Evolutionary conservation across 2,888 invertebrate genomes (phyloP).

Genomic region (Meta bourneti): DNA sequence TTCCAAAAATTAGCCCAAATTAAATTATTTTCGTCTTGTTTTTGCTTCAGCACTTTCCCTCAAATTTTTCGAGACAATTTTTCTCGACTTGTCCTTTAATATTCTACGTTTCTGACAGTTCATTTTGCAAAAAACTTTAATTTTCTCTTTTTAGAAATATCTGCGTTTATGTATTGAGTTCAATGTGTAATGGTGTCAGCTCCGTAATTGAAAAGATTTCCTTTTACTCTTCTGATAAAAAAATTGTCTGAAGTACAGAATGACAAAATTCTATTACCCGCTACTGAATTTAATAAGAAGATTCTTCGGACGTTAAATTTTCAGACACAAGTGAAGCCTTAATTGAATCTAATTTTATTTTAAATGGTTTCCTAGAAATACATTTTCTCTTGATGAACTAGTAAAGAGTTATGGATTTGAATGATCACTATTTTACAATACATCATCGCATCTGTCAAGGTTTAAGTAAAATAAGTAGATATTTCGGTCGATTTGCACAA

Average conservation of each 20-base stretch:
- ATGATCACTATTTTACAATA: no score
- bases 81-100: background rate
- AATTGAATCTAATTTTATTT: background rate
- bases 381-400: no score
- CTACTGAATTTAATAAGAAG: background rate
- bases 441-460: no score
- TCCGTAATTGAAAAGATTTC: background rate
- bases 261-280: background rate
- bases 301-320: background rate
- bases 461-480: no score
- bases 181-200: background rate
- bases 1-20: background rate
- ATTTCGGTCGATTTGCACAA: no score
- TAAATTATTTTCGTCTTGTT: constrained; percentile 2
- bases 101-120: background rate
- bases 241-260: background rate
- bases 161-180: background rate
- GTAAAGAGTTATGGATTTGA: no score
- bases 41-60: background rate
- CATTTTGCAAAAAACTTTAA: background rate
- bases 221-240: background rate
- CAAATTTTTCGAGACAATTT: background rate
- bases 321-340: background rate
- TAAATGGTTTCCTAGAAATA: background rate
- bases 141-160: background rate